phyloP scores from a whole-genome alignment of 2,888 invertebrate species.

The Quadroppia sp. region DNA sequence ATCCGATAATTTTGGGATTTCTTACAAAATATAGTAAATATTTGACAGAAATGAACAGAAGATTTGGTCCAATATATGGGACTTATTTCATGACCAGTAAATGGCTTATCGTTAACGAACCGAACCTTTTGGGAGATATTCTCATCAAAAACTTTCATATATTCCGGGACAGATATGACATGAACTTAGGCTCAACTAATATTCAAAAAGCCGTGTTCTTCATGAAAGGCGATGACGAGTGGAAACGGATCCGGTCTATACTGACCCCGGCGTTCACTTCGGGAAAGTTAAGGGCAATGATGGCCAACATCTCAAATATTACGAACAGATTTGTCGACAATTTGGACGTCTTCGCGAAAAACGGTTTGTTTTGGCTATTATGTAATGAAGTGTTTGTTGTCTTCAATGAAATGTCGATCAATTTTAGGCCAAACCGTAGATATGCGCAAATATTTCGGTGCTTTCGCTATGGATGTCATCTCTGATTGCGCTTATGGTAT shows the following conservation, averaged over 20 bases:
- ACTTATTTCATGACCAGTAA: background rate
- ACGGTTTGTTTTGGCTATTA: background rate
- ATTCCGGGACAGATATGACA: background rate
- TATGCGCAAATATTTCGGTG: conserved; percentile 35
- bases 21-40: background rate
- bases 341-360: background rate
- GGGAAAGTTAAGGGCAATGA: conserved; percentile 39
- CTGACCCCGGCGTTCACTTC: conserved; percentile 37
- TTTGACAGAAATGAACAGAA: background rate
- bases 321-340: background rate
- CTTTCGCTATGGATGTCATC: conserved; percentile 41
- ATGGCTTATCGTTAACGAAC: conserved; percentile 18
- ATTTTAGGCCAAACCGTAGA: conserved; percentile 12
- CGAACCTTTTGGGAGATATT: background rate
- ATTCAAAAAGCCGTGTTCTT: conserved; percentile 10
- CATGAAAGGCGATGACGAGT: conserved; percentile 35
- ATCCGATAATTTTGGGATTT: background rate
- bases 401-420: background rate
- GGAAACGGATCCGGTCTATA: conserved; percentile 39
- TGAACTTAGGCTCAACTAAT: background rate
- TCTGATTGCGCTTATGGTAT: conserved; percentile 40
- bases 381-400: background rate
- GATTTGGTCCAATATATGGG: conserved; percentile 36
- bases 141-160: conserved; percentile 25
- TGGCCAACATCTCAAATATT: conserved; percentile 16